Conservation (phyloP, 2,888 invertebrate species). For the Epinotia brunnichana region DNA sequence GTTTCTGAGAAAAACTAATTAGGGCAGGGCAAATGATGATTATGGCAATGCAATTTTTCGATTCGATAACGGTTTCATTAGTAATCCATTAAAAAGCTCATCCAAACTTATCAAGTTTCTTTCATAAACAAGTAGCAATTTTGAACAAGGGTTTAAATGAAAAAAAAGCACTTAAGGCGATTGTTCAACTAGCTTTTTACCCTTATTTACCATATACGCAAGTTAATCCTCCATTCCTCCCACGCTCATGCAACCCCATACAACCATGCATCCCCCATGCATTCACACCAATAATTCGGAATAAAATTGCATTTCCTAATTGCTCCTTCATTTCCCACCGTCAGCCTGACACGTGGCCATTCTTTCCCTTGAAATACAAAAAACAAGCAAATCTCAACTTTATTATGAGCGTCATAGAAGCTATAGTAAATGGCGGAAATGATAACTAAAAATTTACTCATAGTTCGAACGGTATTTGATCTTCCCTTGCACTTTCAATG, state of each 20-base stretch:
- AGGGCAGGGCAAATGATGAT: no score
- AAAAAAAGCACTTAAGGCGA: constrained; percentile 35
- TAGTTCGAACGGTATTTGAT: constrained; percentile 39
- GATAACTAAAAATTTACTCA: constrained; percentile 15
- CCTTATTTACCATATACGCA: constrained; percentile 38
- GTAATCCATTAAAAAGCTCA: no score
- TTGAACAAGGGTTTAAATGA: constrained; percentile 23
- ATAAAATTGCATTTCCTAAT: constrained; percentile 80
- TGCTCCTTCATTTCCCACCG: constrained; percentile 72
- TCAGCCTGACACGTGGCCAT: constrained; percentile 76
- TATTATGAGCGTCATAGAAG: constrained; percentile 44
- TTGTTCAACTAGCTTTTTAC: constrained; percentile 35
- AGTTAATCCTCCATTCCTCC: constrained; percentile 35
- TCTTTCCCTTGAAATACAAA: constrained; percentile 52
- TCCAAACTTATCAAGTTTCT: constrained; percentile 5
- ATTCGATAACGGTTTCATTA: no score
- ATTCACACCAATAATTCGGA: constrained; percentile 66
- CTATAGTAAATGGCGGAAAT: constrained; percentile 37
- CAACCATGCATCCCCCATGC: constrained; percentile 53
- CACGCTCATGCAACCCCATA: constrained; percentile 58
- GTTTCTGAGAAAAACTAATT: no score
- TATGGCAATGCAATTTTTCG: no score
- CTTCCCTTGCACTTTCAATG: constrained; percentile 22
- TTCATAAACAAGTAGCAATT: neutral
- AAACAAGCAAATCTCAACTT: constrained; percentile 44